A percentile compares a stretch with the other conserved stretches of the same genome.
Conservation (phyloP, 2,888 invertebrate genomes). For the Girardia tigrina region DNA sequence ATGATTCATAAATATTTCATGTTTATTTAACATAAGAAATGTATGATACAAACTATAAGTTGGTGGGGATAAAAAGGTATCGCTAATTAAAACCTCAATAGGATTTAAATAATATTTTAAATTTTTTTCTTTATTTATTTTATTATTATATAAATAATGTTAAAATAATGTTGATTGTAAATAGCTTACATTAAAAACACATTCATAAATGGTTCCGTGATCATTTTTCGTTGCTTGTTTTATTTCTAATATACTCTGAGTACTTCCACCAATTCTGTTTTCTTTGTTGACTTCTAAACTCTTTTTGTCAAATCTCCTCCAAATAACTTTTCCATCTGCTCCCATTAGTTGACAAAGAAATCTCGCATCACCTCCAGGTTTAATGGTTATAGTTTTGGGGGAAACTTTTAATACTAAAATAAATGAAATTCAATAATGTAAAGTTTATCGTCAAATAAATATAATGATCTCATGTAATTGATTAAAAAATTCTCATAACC, state of each 20-base stretch:
- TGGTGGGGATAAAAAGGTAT: no score
- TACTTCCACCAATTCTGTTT: neutral
- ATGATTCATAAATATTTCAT: no score
- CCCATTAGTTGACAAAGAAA: neutral
- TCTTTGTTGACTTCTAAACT: neutral
- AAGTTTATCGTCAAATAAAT: no score
- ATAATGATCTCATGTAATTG: no score
- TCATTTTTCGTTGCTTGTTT: neutral
- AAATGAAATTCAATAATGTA: neutral
- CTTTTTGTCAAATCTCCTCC: neutral
- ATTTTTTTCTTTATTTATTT: no score
- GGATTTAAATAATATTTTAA: no score
- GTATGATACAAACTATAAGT: no score
- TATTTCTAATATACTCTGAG: neutral
- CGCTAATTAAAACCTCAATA: no score
- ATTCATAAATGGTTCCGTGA: neutral
- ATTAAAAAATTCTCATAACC: no score
- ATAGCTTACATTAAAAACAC: neutral
- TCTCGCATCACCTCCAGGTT: neutral
- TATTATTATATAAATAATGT: no score
- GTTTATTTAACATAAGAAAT: no score
- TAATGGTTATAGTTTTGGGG: neutral
- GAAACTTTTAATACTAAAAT: neutral
- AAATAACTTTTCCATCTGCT: neutral
- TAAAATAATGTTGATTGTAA: neutral